These are phyloP conservation scores for Acrocyrtus sp. DNA, from an alignment of 2,888 invertebrate species.

Conservation along the genomic window DNA sequence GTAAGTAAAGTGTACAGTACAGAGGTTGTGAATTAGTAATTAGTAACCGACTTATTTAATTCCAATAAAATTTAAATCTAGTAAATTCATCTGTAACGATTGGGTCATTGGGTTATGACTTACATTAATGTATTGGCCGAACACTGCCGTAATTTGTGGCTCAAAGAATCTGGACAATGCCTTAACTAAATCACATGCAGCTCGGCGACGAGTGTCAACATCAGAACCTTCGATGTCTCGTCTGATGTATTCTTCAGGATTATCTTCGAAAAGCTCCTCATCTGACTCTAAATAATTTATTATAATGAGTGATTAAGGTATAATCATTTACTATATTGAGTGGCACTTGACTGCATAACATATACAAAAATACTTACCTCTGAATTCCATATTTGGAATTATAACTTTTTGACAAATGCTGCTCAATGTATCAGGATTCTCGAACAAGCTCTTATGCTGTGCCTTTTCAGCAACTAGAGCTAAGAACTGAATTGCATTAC, in stretches of 20 bases:
- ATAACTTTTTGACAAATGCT: slow-evolving; percentile 98
- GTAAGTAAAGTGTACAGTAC: slow-evolving; percentile 27
- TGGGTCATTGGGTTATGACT: slow-evolving; percentile 47
- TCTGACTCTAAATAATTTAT: slow-evolving; percentile 80
- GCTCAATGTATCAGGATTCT: slow-evolving; percentile 84
- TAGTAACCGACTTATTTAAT: slow-evolving; percentile 5
- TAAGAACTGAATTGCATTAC: slow-evolving; percentile 94
- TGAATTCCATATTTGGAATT: slow-evolving; percentile 97
- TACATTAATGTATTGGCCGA: slow-evolving; percentile 87
- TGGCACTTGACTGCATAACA: not conserved
- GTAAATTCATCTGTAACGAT: not conserved
- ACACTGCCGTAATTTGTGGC: slow-evolving; percentile 85
- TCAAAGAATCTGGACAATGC: slow-evolving; percentile 90
- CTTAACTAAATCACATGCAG: slow-evolving; percentile 96
- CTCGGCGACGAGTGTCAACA: slow-evolving; percentile 93
- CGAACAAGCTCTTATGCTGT: slow-evolving; percentile 88
- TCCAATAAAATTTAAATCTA: too few species aligned
- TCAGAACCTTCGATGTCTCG: slow-evolving; percentile 99
- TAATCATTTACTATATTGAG: not conserved
- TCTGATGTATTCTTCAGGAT: slow-evolving; percentile 96
- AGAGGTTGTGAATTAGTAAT: too few species aligned
- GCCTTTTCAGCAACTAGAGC: slow-evolving; percentile 93
- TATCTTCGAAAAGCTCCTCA: slow-evolving; percentile 96
- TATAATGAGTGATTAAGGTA: not conserved
- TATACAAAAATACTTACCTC: slow-evolving; percentile 80